Evolutionary conservation across 2,888 invertebrate genomes (phyloP).

Genomic region (Seira musarum): DNA sequence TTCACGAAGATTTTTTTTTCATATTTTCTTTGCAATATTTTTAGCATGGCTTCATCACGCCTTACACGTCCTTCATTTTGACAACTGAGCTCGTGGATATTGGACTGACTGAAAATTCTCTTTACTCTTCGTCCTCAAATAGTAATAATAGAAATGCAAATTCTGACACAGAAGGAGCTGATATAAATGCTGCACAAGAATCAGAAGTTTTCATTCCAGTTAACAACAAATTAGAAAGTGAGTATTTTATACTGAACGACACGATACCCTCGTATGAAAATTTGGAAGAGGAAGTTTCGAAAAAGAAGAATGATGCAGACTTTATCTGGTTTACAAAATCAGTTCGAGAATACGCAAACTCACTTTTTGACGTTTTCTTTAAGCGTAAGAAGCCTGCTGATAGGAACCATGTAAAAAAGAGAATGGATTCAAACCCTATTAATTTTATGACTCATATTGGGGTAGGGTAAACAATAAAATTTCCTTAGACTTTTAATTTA

Average conservation of each 20-base stretch:
- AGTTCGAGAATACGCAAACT: background rate
- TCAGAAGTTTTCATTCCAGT: background rate
- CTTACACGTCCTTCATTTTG: conserved; percentile 51
- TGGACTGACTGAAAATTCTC: background rate
- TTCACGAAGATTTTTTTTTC: background rate
- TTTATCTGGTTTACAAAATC: conserved; percentile 10
- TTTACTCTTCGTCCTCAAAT: background rate
- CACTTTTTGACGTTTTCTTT: conserved; percentile 1
- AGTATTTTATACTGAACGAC: background rate
- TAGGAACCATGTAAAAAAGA: too few species aligned
- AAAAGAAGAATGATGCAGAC: background rate
- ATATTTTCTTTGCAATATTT: background rate
- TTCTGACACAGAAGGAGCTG: background rate
- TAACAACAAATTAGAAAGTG: background rate
- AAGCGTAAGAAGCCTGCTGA: too few species aligned
- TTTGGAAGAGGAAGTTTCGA: background rate
- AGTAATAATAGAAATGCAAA: background rate
- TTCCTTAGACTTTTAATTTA: background rate
- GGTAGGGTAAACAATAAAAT: too few species aligned
- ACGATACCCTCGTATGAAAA: background rate
- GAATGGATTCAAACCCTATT: too few species aligned
- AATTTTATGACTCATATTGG: too few species aligned
- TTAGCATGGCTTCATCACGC: conserved; percentile 57
- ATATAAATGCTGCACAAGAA: background rate
- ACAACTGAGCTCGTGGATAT: conserved; percentile 10